These are phyloP conservation scores for Gandaritis pyraliata DNA, from an alignment of 2,888 invertebrate species.

Conservation along the genomic window DNA sequence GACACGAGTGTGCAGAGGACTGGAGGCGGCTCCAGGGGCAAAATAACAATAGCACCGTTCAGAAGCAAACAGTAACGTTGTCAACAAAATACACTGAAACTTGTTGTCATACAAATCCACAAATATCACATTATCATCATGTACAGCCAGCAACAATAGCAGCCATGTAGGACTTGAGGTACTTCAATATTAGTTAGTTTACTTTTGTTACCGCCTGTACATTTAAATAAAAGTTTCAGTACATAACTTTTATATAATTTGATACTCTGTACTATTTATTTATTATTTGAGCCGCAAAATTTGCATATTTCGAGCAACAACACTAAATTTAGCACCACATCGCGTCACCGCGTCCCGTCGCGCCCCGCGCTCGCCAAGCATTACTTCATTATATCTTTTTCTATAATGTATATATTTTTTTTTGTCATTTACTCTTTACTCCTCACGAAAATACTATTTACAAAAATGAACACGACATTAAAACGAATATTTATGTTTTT, in stretches of 20 bases:
- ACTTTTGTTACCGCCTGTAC: slow-evolving; percentile 31
- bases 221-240: slow-evolving; percentile 32
- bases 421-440: slow-evolving; percentile 78
- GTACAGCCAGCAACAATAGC: slow-evolving; percentile 33
- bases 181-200: slow-evolving; percentile 23
- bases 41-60: slow-evolving; percentile 22
- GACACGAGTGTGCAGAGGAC: slow-evolving; percentile 26
- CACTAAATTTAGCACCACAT: slow-evolving; percentile 42
- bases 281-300: slow-evolving; percentile 46
- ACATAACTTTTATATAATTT: slow-evolving; percentile 31
- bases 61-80: slow-evolving; percentile 27
- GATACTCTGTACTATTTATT: slow-evolving; percentile 37
- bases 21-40: slow-evolving; percentile 5
- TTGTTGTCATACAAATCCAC: slow-evolving; percentile 19
- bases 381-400: slow-evolving; percentile 42
- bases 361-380: slow-evolving; percentile 47
- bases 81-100: slow-evolving; percentile 34
- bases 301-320: slow-evolving; percentile 44
- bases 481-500: slow-evolving; percentile 70
- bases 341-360: slow-evolving; percentile 27
- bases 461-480: slow-evolving; percentile 71
- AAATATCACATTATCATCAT: slow-evolving; percentile 21
- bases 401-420: slow-evolving; percentile 60
- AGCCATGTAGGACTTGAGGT: slow-evolving; percentile 15
- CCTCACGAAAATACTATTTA: slow-evolving; percentile 76